Base-by-base conservation (phyloP, 53 echinoderm and acorn worm genomes). In the Paelopatides confundens region DNA sequence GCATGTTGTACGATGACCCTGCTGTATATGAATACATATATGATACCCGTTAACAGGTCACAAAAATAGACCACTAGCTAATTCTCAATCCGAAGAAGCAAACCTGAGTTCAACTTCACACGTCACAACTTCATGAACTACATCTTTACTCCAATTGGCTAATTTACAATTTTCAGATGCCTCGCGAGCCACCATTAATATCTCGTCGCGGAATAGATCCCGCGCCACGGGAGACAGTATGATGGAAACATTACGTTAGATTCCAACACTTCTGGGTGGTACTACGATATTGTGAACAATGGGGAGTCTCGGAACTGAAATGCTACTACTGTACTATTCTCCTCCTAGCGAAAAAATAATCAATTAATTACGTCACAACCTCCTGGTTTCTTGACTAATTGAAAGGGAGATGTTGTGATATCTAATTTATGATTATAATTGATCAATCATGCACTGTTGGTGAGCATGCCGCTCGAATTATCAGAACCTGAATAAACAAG, bases 261-360 rank as follows among this genome's bases (percentile, higher is more conserved):
- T 74, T 74, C 74, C 74, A 47, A 74, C 74, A 46, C 74, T 40
- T 74, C 74, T 74, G 46, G 74, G 74, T 71, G 74, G 74, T 39
- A 74, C 21, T 24, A 40, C 27, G 43, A 13, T 28, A 74, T 38
- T 6, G 4, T 12, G 35, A 74, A 11, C 74, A 28, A 27, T 74
- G 46, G 74, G 40, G 29, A 8, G 74, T 29, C 47, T 40, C 21
- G 18, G 12, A 10, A 10, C 58, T 58, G 6, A 17, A 58, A 21
- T 23, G 21, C 24, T 58, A 17, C 21, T n/a, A n/a, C n/a, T n/a
- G n/a, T n/a, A 18, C 24, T 58, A 58, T 58, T 58, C 58, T 58
- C 58, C 5, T 58, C 21, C 6, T 23, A 58, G 2, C 21, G 24
- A 58, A 0, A 58, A 4, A 15, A 58, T 5, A 21, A 23, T 18